Base-by-base conservation (phyloP, 2,113 vertebrate genomes). In the Megalops atlanticus region DNA sequence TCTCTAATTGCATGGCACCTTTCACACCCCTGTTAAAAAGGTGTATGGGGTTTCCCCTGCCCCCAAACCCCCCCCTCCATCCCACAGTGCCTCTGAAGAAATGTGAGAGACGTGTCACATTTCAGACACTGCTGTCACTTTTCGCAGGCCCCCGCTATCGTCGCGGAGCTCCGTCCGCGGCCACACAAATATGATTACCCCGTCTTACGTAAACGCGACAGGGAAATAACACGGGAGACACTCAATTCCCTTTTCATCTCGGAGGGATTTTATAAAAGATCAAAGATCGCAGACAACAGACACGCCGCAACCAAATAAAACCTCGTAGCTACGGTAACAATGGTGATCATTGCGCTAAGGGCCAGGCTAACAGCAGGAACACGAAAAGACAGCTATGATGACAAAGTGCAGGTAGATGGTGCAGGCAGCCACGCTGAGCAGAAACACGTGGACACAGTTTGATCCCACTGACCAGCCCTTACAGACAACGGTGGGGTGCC, bases 41-140 rank as follows among this genome's bases (percentile, higher is more conserved):
- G 54, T 24, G 8, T 31, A 64, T 64, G 54, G 54, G n/a, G 54
- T 4, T 31, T 27, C n/a, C 54, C 35, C 74, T 35, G 11, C 35
- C 43, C 43, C 72, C 52, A 38, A 27, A 82, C 64, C 80, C 68
- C 74, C 71, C 35, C 70, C 14, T n/a, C 18, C 47, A 31, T 27
- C 2, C 73, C 38, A n/a, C 41, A 18, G 1, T 36, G 27, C 36
- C 31, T 76, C 31, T 52, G 64, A 54, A 54, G 27, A 81, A 36
- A 68, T 35, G 16, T 38, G 47, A 21, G 58, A 38, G 33, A 79
- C 10, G 71, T 74, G 80, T 87, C 84, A 82, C 52, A 86, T 90
- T 83, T 91, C 84, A 87, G 84, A 78, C 84, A 49, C 8, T 40
- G 75, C 81, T 84, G 87, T 86, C 76, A 87, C 82, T 89, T 91